Conservation (phyloP, 2,113 vertebrate species). For the Nematolebias whitei region DNA sequence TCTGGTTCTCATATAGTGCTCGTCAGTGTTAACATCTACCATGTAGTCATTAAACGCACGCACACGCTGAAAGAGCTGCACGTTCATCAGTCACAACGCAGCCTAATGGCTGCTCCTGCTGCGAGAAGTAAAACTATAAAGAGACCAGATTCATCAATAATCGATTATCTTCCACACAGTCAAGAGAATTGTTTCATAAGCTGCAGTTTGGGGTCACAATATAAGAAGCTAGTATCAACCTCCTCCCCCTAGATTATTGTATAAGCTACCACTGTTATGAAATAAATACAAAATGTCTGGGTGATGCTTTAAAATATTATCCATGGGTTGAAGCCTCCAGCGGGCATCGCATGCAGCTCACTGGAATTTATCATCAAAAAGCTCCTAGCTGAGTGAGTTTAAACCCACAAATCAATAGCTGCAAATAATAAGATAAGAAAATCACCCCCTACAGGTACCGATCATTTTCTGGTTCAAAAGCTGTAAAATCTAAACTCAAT, state of each 20-base stretch:
- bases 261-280: neutral
- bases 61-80: conserved; percentile 23
- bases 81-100: conserved; percentile 44
- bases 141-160: conserved; percentile 54
- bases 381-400: conserved; percentile 8
- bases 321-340: conserved; percentile 1
- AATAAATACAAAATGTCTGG: neutral
- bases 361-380: conserved; percentile 35
- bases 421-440: conserved; percentile 28
- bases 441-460: conserved; percentile 4
- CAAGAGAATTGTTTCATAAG: conserved; percentile 21
- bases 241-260: no score
- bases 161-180: conserved; percentile 45
- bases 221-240: no score
- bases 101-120: conserved; percentile 49
- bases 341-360: conserved; percentile 15
- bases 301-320: neutral
- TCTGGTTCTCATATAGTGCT: conserved; percentile 32
- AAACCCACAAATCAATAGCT: conserved; percentile 42
- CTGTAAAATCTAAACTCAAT: neutral
- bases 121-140: conserved; percentile 37
- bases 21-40: conserved; percentile 18
- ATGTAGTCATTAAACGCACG: conserved; percentile 66
- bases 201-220: neutral
- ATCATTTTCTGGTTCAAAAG: conserved; percentile 15